Percentiles rank a stretch among this genome's conserved stretches.
These are phyloP conservation scores for Carettochelys insculpta DNA, from an alignment of 2,113 vertebrate species.

Conservation along the genomic window DNA sequence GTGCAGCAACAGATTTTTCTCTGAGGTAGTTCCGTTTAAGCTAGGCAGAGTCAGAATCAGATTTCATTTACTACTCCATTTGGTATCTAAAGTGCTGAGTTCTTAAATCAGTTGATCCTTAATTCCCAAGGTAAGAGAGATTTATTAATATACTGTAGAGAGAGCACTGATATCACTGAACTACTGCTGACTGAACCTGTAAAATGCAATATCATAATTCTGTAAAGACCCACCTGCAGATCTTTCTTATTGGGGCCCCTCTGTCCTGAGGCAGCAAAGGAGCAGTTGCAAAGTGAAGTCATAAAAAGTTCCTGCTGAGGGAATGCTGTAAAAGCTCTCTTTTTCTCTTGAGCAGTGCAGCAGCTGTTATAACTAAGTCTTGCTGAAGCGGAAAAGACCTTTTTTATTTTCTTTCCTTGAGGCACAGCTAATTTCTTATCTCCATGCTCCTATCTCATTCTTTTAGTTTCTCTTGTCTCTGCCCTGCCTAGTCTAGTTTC, in stretches of 20 bases:
- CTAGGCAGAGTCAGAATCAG: background rate
- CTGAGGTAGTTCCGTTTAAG: background rate
- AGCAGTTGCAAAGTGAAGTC: slow-evolving; percentile 10
- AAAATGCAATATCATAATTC: slow-evolving; percentile 43
- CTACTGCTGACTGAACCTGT: slow-evolving; percentile 35
- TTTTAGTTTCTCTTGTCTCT: background rate
- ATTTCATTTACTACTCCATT: slow-evolving; percentile 5
- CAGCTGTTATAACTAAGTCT: background rate
- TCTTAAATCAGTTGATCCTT: slow-evolving; percentile 27
- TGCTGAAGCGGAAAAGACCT: background rate
- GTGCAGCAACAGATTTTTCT: background rate
- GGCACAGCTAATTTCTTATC: background rate
- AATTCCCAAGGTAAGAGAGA: slow-evolving; percentile 32
- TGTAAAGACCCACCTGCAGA: slow-evolving; percentile 35
- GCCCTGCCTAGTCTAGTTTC: background rate
- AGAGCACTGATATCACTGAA: slow-evolving; percentile 13
- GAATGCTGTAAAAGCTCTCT: background rate
- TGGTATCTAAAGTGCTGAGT: background rate
- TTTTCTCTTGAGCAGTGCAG: background rate
- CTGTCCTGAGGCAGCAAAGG: background rate
- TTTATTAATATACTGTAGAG: background rate
- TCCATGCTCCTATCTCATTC: background rate
- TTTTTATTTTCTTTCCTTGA: background rate
- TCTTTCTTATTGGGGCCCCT: slow-evolving; percentile 41
- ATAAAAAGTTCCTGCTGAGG: rapidly evolving